Percentiles rank a stretch among this genome's conserved stretches.
These are phyloP conservation scores for Clarias pachynema DNA, from an alignment of 2,797 vertebrate species.

Conservation along the genomic window DNA sequence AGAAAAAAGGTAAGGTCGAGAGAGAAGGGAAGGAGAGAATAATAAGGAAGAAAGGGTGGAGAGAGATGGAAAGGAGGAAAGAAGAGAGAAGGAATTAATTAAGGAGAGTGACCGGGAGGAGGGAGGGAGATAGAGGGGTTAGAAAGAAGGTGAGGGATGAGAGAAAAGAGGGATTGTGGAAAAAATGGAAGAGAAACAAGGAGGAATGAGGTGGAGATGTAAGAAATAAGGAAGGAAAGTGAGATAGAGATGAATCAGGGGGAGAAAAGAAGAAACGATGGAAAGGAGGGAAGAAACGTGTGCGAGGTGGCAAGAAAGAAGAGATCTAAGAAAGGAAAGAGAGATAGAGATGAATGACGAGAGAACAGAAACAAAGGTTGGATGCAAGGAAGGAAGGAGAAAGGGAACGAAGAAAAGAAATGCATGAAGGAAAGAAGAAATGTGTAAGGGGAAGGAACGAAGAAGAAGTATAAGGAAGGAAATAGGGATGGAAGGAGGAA, in stretches of 20 bases:
- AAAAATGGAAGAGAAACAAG: background rate
- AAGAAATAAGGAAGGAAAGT: background rate
- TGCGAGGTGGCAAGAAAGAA: background rate
- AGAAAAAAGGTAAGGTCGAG: too few relatives aligned
- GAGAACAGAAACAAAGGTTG: accelerated
- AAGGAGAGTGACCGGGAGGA: background rate
- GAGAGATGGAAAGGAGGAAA: background rate
- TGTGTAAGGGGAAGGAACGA: background rate
- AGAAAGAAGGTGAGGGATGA: background rate
- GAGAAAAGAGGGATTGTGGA: background rate
- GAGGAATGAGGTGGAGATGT: background rate
- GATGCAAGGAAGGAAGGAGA: too few relatives aligned
- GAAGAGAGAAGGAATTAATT: background rate
- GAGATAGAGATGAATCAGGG: background rate
- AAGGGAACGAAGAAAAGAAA: background rate
- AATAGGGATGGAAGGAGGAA: background rate
- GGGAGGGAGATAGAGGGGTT: background rate
- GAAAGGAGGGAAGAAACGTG: background rate
- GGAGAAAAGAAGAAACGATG: background rate
- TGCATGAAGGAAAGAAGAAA: too few relatives aligned
- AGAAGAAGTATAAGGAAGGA: background rate
- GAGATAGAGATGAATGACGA: background rate
- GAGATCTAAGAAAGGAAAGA: background rate
- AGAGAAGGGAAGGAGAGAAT: background rate
- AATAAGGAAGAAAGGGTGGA: background rate